Base-by-base conservation (phyloP, 2,888 invertebrate species). In the Crepidodera aurea region DNA sequence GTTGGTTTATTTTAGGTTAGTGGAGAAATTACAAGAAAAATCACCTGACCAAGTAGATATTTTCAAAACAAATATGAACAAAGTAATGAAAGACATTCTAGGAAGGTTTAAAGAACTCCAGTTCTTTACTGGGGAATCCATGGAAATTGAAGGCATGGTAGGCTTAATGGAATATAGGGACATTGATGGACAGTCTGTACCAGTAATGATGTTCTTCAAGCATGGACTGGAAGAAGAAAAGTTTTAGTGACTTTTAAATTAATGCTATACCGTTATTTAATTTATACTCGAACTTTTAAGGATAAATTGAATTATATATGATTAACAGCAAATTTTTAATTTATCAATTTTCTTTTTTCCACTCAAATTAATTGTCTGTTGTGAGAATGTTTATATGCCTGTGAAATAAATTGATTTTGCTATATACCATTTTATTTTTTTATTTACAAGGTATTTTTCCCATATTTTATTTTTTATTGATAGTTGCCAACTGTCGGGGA, bases 221-320 rank as follows among this genome's bases (percentile, higher is more conserved):
- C 96, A 97, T 75, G 98, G 96, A 67, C 87, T 98, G 66, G 88
- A 91, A 60, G 96, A 96, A 82, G 97, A 98, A 84, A 98, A 98
- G 84, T 94, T 93, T 84, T 96, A 93, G 84, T 67, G 50, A 55
- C 64, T 69, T 68, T 66, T 66, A 67, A 68, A 64, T 67, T 69
- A 67, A 64, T 65, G 40, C 46, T 60, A 59, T 56, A 55, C 58
- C 58, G 62, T 68, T 68, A 68, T 64, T 68, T 68, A 68, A 65
- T 65, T 65, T 68, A 66, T 65, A 67, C 56, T 27, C 27, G n/a
- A 27, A 18, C 51, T 55, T 65, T 54, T 18, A 64, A 59, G 29
- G 32, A 39, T 50, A n/a, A 34, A 50, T 54, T 40, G 13, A 50
- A 39, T 59, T 51, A 44, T 46, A 34, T 55, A 57, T 16, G 25